Conservation (phyloP, 1,140 invertebrate genomes). For the Rhopalosiphum maidis region DNA sequence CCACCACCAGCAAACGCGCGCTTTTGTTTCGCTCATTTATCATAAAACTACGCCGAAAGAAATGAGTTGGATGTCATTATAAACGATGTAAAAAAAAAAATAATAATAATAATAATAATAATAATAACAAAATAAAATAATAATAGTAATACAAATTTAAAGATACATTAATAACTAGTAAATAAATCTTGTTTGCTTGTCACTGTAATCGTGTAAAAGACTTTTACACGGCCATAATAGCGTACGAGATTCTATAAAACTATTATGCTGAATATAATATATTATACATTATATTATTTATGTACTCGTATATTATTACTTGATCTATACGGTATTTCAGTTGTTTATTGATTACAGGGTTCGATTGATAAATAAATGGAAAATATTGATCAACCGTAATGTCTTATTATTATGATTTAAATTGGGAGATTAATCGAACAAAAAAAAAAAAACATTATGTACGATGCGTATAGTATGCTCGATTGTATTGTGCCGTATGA, state of each 20-base stretch:
- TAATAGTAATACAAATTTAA: not conserved
- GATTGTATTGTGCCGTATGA: not conserved
- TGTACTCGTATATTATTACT: no score
- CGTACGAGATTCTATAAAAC: not conserved
- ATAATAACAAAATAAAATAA: not conserved
- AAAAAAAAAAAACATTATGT: not conserved
- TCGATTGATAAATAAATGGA: not conserved
- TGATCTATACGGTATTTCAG: no score
- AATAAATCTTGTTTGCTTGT: not conserved
- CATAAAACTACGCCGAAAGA: not conserved
- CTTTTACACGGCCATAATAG: not conserved
- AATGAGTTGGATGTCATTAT: conserved; percentile 34
- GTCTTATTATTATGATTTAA: not conserved
- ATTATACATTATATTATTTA: no score
- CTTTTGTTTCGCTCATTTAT: conserved; percentile 40
- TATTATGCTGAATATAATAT: no score
- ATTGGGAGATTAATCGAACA: not conserved
- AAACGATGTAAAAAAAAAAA: not conserved
- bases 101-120: not conserved
- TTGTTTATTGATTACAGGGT: not conserved
- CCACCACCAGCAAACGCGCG: not conserved
- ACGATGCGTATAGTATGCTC: no score
- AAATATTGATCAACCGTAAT: not conserved
- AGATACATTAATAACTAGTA: not conserved
- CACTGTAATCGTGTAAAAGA: not conserved